A percentile compares a stretch with the other conserved stretches of the same genome.
phyloP scores from a whole-genome alignment of 2,888 invertebrate genomes.

The Axea sp. region DNA sequence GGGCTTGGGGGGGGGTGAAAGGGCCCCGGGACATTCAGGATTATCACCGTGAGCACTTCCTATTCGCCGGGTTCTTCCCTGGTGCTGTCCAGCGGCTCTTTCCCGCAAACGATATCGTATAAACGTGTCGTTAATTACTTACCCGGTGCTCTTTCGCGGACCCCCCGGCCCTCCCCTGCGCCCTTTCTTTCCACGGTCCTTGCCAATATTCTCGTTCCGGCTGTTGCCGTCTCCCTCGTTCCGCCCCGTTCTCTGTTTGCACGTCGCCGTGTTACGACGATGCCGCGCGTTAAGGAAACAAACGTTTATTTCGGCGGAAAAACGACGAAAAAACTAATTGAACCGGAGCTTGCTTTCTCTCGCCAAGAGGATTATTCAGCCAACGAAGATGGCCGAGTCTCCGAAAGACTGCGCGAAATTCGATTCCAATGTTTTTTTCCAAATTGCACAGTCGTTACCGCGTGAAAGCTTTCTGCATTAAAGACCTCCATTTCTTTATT shows the following conservation, averaged over 20 bases:
- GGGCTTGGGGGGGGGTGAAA: constrained; percentile 51
- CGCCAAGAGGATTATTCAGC: constrained; percentile 69
- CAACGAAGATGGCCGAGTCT: constrained; percentile 49
- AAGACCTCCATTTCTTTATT: constrained; percentile 1
- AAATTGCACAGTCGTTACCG: constrained; percentile 15
- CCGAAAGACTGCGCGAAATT: constrained; percentile 38
- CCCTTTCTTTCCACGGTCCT: constrained; percentile 56
- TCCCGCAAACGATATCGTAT: constrained; percentile 74
- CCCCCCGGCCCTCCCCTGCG: no score
- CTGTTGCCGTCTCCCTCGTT: constrained; percentile 32
- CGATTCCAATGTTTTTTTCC: constrained; percentile 38
- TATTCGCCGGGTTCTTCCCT: constrained; percentile 76
- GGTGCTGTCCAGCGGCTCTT: constrained; percentile 68
- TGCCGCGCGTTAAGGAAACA: constrained; percentile 77
- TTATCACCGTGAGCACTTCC: constrained; percentile 76
- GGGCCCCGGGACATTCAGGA: constrained; percentile 70
- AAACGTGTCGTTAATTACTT: constrained; percentile 76
- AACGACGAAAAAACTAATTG: constrained; percentile 70
- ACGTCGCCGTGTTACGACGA: constrained; percentile 73
- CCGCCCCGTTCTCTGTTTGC: constrained; percentile 56
- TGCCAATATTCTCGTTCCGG: constrained; percentile 55
- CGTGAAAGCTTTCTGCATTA: constrained; percentile 29
- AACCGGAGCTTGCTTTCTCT: constrained; percentile 65
- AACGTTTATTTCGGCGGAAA: constrained; percentile 73
- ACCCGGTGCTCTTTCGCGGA: constrained; percentile 67